Percentiles rank a stretch among this genome's conserved stretches.
Conservation (phyloP, 2,113 vertebrate genomes). For the Mirza zaza region DNA sequence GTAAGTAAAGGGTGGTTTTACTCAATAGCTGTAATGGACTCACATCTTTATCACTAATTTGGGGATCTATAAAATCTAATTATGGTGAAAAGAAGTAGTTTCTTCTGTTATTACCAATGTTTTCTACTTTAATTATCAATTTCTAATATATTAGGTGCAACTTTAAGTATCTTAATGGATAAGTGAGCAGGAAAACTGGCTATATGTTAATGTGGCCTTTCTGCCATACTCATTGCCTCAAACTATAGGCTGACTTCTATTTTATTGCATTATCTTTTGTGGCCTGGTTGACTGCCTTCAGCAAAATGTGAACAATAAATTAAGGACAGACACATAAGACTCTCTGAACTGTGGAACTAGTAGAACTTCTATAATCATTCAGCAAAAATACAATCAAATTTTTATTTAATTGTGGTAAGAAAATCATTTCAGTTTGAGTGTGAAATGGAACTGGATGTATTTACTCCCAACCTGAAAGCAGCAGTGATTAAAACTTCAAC, state of each 20-base stretch:
- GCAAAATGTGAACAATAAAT: conserved; percentile 27
- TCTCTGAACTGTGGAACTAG: background rate
- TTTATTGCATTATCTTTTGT: background rate
- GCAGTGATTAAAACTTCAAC: background rate
- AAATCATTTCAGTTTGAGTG: background rate
- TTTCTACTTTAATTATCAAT: background rate
- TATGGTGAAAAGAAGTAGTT: conserved; percentile 16
- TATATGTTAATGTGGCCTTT: conserved; percentile 51
- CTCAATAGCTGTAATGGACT: background rate
- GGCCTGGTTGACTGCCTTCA: conserved; percentile 20
- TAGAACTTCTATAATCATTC: conserved; percentile 26
- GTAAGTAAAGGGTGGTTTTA: background rate
- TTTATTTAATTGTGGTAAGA: conserved; percentile 2
- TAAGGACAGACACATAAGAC: background rate
- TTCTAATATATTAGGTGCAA: background rate
- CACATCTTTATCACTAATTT: background rate
- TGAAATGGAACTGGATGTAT: background rate
- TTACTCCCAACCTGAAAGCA: background rate
- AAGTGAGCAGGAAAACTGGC: conserved; percentile 31
- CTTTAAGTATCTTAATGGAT: background rate
- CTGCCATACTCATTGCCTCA: background rate
- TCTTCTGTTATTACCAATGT: background rate
- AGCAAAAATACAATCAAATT: background rate
- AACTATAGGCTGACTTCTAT: background rate
- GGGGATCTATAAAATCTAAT: background rate